phyloP scores from a whole-genome alignment of 2,113 vertebrate species.

The Indri indri region DNA sequence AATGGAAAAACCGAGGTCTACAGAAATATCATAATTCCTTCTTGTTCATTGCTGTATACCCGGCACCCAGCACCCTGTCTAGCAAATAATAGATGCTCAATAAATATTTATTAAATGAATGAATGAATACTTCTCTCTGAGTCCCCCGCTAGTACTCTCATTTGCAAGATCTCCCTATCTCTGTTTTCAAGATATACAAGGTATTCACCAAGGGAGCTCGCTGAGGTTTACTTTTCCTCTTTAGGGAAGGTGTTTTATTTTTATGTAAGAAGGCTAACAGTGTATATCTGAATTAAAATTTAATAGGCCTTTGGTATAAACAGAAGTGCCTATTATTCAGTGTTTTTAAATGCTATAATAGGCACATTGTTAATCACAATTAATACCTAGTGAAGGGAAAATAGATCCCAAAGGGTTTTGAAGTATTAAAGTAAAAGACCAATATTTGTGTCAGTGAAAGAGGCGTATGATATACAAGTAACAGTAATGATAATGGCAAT shows the following conservation, averaged over 20 bases:
- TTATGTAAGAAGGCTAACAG: slow-evolving; percentile 71
- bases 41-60: slow-evolving; percentile 28
- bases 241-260: slow-evolving; percentile 74
- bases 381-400: slow-evolving; percentile 69
- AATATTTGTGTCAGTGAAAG: slow-evolving; percentile 40
- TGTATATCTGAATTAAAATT: slow-evolving; percentile 77
- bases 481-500: not conserved
- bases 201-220: slow-evolving; percentile 54
- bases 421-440: slow-evolving; percentile 62
- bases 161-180: slow-evolving; percentile 55
- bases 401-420: slow-evolving; percentile 67
- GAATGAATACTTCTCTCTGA: slow-evolving; percentile 59
- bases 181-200: slow-evolving; percentile 60
- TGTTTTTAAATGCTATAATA: slow-evolving; percentile 66
- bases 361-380: slow-evolving; percentile 69
- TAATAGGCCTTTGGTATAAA: slow-evolving; percentile 73
- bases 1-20: slow-evolving; percentile 37
- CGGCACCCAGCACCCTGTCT: slow-evolving; percentile 48
- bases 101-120: slow-evolving; percentile 77
- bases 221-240: slow-evolving; percentile 68
- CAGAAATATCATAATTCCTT: slow-evolving; percentile 52
- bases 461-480: slow-evolving; percentile 1
- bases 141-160: not conserved
- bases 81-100: slow-evolving; percentile 48
- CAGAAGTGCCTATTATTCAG: slow-evolving; percentile 69